These are phyloP conservation scores for Pitta sordida DNA, from an alignment of 2,113 vertebrate genomes.

Conservation along the genomic window DNA sequence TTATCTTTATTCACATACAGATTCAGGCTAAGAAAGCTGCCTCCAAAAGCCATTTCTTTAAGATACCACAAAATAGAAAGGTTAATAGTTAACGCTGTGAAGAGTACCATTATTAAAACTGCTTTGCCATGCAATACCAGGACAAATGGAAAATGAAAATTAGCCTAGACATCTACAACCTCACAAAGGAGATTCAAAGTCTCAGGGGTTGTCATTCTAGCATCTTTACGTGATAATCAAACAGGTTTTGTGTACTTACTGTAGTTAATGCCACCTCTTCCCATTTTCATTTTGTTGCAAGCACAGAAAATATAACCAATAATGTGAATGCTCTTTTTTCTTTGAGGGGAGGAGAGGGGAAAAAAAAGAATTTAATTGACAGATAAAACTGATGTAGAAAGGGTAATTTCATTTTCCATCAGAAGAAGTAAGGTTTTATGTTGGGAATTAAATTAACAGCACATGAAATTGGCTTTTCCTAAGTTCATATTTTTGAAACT, in stretches of 20 bases:
- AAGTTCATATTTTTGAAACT: slow-evolving; percentile 73
- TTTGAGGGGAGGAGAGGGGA: not conserved
- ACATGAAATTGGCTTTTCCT: slow-evolving; percentile 80
- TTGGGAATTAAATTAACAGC: slow-evolving; percentile 79
- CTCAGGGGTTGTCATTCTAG: slow-evolving; percentile 37
- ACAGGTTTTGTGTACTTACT: slow-evolving; percentile 37
- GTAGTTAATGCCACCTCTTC: slow-evolving; percentile 47
- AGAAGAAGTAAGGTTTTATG: slow-evolving; percentile 76
- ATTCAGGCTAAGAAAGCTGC: not conserved
- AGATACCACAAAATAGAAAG: slow-evolving; percentile 40
- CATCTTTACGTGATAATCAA: slow-evolving; percentile 57
- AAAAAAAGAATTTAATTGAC: slow-evolving; percentile 69
- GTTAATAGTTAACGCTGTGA: slow-evolving; percentile 28
- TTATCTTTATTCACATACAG: slow-evolving; percentile 11
- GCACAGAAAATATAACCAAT: slow-evolving; percentile 63
- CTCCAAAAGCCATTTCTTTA: slow-evolving; percentile 34
- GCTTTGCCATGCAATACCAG: slow-evolving; percentile 51
- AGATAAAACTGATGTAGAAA: slow-evolving; percentile 75
- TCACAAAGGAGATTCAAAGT: slow-evolving; percentile 27
- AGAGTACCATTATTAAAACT: slow-evolving; percentile 46
- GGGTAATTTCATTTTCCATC: slow-evolving; percentile 78
- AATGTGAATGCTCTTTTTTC: slow-evolving; percentile 52
- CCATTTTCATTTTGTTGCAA: slow-evolving; percentile 60
- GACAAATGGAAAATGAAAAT: slow-evolving; percentile 64
- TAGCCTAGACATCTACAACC: slow-evolving; percentile 42